Base-by-base conservation (phyloP, 1,140 invertebrate genomes). In the Thrips palmi region DNA sequence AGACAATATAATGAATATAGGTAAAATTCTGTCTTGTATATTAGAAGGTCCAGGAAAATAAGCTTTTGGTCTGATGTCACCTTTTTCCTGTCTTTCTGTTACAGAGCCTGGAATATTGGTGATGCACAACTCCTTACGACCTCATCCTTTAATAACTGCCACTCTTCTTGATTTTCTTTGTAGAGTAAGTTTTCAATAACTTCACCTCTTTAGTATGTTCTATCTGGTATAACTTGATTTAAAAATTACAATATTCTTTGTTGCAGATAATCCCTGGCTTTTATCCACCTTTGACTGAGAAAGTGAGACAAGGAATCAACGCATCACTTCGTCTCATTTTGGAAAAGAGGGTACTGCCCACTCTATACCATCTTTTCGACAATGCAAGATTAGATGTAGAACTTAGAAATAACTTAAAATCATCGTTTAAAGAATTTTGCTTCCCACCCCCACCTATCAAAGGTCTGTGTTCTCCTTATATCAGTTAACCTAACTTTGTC, bases 1-100 rank as follows among this genome's bases (percentile, higher is more conserved):
- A 58, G 92, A 97, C 58, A 97, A 92, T 54, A 97, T 97, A 43
- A 97, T 97, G 92, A 94, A 96, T 56, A 93, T 97, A 50, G 69
- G 68, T 70, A 54, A 57, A 40, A 7, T 46, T 35, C n/a, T 44
- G 21, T 30, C 37, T 33, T 31, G 28, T 35, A 2, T 5, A n/a
- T 7, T 8, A 10, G 15, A n/a, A 25, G 11, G 3, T 36, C 11
- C 10, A 22, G 18, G 11, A 3, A 2, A 36, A 19, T 27, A 27
- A 35, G 20, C 23, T 11, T 15, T 36, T 29, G 2, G 23, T 35
- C 8, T 33, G 31, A 15, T 33, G 15, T 20, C 17, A 35, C 7
- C 12, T 21, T 21, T 6, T 31, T 10, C 23, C 22, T 15, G 11
- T 36, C 20, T 15, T n/a, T 36, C 11, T 29, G 31, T 55, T 57